Evolutionary conservation across 1,140 invertebrate species (phyloP).

Genomic region (Tetramorium parvispinum): DNA sequence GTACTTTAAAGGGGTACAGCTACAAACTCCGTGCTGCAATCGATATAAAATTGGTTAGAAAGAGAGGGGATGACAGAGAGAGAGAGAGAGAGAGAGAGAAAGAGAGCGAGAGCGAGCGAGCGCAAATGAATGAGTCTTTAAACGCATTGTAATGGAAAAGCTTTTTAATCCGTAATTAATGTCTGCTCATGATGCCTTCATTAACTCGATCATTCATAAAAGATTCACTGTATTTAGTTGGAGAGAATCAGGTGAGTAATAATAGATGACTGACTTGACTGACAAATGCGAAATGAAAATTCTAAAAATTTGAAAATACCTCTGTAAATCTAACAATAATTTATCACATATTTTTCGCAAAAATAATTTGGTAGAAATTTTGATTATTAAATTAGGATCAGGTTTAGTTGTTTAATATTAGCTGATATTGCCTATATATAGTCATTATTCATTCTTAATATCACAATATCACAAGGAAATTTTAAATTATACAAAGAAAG

Average conservation of each 20-base stretch:
- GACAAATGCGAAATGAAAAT: not conserved
- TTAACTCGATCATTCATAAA: constrained; percentile 60
- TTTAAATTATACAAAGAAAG: not conserved
- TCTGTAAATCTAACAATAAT: not conserved
- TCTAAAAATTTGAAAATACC: not conserved
- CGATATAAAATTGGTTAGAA: constrained; percentile 50
- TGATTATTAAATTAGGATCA: not conserved
- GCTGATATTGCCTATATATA: not conserved
- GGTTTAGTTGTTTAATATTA: not conserved
- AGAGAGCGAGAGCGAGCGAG: too few relatives aligned
- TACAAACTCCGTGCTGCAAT: constrained; percentile 81
- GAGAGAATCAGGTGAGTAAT: not conserved
- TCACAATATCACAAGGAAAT: not conserved
- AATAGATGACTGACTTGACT: not conserved
- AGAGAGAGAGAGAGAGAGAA: not conserved
- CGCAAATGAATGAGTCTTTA: constrained; percentile 58
- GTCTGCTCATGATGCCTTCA: constrained; percentile 34
- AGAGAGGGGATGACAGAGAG: not conserved
- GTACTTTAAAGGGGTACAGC: constrained; percentile 80
- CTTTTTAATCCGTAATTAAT: constrained; percentile 69
- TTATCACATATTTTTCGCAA: not conserved
- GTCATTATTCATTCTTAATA: not conserved
- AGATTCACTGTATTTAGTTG: constrained; percentile 50
- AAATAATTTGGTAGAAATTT: not conserved
- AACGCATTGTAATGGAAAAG: constrained; percentile 64